A percentile compares a stretch with the other conserved stretches of the same genome.
Conservation (phyloP, 2,113 vertebrate genomes). For the Ia io region DNA sequence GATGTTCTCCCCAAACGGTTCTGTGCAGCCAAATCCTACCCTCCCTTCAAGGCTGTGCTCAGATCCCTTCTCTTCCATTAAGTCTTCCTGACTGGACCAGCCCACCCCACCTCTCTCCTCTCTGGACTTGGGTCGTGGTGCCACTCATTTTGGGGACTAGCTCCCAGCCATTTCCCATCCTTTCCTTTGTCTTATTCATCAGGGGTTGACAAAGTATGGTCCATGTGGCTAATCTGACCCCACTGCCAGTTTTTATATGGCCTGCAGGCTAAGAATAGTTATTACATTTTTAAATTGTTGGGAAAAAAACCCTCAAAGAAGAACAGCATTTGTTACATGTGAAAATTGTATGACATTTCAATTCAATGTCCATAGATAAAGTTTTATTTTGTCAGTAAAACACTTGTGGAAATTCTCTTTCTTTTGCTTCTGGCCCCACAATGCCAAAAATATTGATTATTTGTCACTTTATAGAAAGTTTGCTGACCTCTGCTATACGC, state of each 20-base stretch:
- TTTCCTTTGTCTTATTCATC: neutral
- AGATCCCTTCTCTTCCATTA: constrained; percentile 48
- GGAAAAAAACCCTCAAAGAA: neutral
- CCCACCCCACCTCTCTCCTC: neutral
- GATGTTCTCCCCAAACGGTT: constrained; percentile 31
- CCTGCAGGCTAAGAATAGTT: neutral
- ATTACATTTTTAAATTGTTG: neutral
- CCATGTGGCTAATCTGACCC: neutral
- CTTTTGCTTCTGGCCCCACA: neutral
- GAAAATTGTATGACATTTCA: constrained; percentile 25
- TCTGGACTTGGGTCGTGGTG: neutral
- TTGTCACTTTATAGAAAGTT: neutral
- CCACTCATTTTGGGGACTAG: neutral
- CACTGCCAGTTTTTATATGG: neutral
- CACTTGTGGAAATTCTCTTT: neutral
- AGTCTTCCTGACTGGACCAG: neutral
- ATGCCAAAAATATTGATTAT: neutral
- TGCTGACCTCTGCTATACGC: neutral
- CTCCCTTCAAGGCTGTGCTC: constrained; percentile 42
- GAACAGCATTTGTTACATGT: neutral
- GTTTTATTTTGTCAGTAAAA: constrained; percentile 24
- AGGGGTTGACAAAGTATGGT: neutral
- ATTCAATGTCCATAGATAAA: neutral
- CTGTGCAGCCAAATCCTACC: neutral
- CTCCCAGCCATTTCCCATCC: neutral